Base-by-base conservation (phyloP, 2,113 vertebrate species). In the Psammodynastes pulverulentus region DNA sequence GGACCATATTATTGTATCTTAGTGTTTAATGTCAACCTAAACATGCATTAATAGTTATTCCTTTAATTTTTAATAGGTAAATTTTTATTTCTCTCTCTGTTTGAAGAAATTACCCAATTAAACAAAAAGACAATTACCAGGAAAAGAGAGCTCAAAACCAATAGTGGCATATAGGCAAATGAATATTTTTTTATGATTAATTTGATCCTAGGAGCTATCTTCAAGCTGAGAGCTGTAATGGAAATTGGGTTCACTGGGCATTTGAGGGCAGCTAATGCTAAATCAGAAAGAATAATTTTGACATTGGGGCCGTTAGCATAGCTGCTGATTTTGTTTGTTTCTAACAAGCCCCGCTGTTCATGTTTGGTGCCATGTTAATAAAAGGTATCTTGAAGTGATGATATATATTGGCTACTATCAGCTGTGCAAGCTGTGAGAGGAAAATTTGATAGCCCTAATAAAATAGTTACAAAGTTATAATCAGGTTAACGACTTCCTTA, bases 381-480 rank as follows among this genome's bases (percentile, higher is more conserved):
- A 96, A 96, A 95, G 62, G 91, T 93, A 95, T 89, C 62, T 92
- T 84, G 93, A 93, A 96, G 48, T 95, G 92, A 94, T 93, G 92
- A 93, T 90, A 94, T 90, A 48, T 89, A 85, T 93, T 94, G 39
- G 26, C 90, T 95, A 85, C 94, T 92, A 94, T 86, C 49, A 95
- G 92, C 95, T 96, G 88, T 92, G 85, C 46, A 93, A 94, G 85
- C 86, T 96, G 95, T 94, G 88, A 87, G 91, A 92, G 95, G 93
- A 96, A 96, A 92, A 93, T 94, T 84, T 96, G 94, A 95, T 96
- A 95, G 87, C 89, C 85, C 91, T 91, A 95, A 96, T 97, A 94
- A 97, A 96, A 95, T 94, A 92, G 94, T 94, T 95, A 95, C 93
- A 94, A 92, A 95, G 91, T 84, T 85, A 52, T 93, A 97, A 97